Base-by-base conservation (phyloP, 1,140 invertebrate genomes). In the Drosophila bocki region DNA sequence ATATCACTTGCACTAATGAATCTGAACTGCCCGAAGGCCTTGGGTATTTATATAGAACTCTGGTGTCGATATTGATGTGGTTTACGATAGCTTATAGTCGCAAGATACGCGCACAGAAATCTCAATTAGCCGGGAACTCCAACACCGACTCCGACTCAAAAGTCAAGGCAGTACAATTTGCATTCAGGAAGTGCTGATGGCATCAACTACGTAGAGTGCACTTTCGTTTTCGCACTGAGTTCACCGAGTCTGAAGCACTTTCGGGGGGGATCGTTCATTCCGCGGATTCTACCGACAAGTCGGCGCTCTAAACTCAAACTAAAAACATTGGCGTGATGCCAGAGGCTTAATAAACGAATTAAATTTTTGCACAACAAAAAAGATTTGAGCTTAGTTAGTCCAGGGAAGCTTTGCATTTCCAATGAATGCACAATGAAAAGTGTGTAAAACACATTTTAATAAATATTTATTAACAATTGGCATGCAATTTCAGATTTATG, bases 401-500 rank as follows among this genome's bases (percentile, higher is more conserved):
- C 19, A 50, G 67, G 54, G 47, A 11, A 53, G 53, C 59, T 56
- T 71, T 68, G 58, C 53, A 79, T 82, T 81, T 79, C 53, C 72
- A 86, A 60, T 82, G 79, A 86, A 87, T 80, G 70, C 75, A 79
- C 71, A 74, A 42, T 63, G 67, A 64, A 72, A 88, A 80, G 69
- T 80, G 77, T 83, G 60, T 82, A 77, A 87, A 76, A 84, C 68
- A 65, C 62, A 78, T 83, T 78, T 87, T 83, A 80, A 54, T 68
- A 83, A 83, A 71, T 83, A 83, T 87, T 86, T 77, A 87, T 84
- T 88, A 84, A 48, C 68, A 75, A 84, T 80, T 65, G 58, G 78
- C 84, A 88, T 87, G 84, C 83, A 50, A 85, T 86, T 75, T 64
- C 35, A 57, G 50, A 64, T 48, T 67, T 78, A 68, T 58, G 58